A percentile compares a stretch with the other conserved stretches of the same genome.
These are phyloP conservation scores for Nettapus auritus DNA, from an alignment of 2,113 vertebrate genomes.

Conservation along the genomic window DNA sequence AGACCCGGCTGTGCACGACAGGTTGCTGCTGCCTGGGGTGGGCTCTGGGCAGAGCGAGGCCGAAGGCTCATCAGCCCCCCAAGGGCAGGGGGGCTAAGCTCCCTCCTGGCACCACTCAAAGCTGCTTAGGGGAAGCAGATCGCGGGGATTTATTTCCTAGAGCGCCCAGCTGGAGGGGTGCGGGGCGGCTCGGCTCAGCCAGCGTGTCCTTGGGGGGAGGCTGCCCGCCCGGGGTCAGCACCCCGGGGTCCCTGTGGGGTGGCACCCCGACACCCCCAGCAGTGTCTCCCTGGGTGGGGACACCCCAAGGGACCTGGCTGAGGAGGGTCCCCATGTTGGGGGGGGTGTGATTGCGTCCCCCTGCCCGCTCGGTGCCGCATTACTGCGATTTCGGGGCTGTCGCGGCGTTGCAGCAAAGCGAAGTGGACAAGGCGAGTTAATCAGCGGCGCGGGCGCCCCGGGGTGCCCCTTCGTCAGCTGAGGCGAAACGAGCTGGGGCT, in stretches of 20 bases:
- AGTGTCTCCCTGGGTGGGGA: neutral
- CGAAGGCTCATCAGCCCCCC: neutral
- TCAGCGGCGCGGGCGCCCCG: neutral
- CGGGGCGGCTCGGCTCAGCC: neutral
- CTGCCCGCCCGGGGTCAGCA: neutral
- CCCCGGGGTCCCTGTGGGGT: too few species aligned
- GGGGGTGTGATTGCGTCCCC: neutral
- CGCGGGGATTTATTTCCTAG: constrained; percentile 39
- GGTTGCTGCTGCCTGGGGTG: neutral
- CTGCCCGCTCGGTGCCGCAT: neutral
- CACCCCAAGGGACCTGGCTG: too few species aligned
- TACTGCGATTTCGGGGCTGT: neutral
- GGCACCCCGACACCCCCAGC: fast-evolving
- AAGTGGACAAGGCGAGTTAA: neutral
- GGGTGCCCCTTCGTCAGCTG: neutral
- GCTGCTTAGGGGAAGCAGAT: constrained; percentile 65
- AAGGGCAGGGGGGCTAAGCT: constrained; percentile 42
- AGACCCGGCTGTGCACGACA: fast-evolving
- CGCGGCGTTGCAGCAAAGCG: fast-evolving
- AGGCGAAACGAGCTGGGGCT: fast-evolving
- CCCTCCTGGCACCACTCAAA: constrained; percentile 27
- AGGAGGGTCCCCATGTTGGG: neutral
- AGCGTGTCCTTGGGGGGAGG: neutral
- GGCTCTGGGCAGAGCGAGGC: neutral
- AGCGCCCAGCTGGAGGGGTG: constrained; percentile 5